Conservation (phyloP, 2,797 vertebrate genomes). For the Anolis apletophallus region DNA sequence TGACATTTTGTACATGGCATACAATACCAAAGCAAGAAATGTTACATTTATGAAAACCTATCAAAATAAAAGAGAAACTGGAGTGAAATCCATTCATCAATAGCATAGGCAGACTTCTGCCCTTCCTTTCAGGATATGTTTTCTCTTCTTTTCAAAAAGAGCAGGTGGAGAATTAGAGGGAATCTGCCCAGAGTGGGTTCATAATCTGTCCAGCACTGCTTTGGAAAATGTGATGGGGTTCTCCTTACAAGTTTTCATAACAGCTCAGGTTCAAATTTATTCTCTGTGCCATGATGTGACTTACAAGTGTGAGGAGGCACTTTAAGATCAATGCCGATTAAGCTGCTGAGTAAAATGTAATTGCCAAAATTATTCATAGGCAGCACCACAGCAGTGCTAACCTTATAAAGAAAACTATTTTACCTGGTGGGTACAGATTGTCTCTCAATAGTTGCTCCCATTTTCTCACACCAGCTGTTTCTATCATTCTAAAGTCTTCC, state of each 20-base stretch:
- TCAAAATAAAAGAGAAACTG: not conserved
- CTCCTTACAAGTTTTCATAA: not conserved
- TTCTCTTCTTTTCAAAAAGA: not conserved
- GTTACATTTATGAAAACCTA: not conserved
- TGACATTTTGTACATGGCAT: not conserved
- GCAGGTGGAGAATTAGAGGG: not conserved
- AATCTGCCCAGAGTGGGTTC: not conserved
- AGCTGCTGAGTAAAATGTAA: constrained; percentile 15
- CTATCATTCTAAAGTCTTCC: constrained; percentile 37
- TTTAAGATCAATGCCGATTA: constrained; percentile 19
- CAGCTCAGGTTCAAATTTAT: not conserved
- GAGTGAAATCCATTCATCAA: not conserved
- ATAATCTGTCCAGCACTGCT: not conserved
- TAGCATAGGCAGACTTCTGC: not conserved
- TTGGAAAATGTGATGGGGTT: not conserved
- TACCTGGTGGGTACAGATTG: constrained; percentile 29
- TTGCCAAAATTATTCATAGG: not conserved
- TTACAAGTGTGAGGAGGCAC: not conserved
- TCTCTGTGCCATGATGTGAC: constrained; percentile 18
- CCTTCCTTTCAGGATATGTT: not conserved
- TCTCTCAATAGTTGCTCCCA: constrained; percentile 38
- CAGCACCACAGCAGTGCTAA: constrained; percentile 45
- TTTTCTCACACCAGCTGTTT: constrained; percentile 41
- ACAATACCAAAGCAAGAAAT: not conserved
- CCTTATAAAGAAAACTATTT: constrained; percentile 45